Evolutionary conservation across 2,113 vertebrate species (phyloP), one percentile per base, ranked within the genome.

Genomic region (Bambusicola thoracicus): DNA sequence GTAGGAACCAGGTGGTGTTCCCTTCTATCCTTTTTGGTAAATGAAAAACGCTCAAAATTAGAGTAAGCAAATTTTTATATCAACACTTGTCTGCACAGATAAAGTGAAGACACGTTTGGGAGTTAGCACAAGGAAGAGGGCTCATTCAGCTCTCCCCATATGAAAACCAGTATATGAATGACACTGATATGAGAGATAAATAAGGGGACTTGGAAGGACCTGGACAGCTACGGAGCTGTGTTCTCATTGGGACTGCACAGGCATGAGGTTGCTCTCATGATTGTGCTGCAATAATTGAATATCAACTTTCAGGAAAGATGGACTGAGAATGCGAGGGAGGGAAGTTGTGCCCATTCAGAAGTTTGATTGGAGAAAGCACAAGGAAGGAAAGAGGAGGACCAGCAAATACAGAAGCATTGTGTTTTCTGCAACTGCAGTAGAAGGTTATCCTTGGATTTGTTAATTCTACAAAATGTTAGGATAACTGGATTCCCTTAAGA

Each of bases 281-380:
- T 22, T 61, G 10, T 74, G 46, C 46, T 46, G 46, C 36, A 41
- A 18, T n/a, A 27, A 27, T 14, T 22, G 4, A 17, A 11, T 78
- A 38, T 25, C 38, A 21, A 11, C 48, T 72, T 48, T 48, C 7
- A 56, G 49, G 22, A 79, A 55, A 34, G n/a, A 48, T 0, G 0
- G 12, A 41, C 12, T 3, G 20, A 56, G 24, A 43, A 48, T 3
- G 1, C 40, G 21, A 10, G 8, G 9, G 89, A 34, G 9, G 41
- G 5, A 59, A 16, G 11, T 38, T 30, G 30, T 82, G 18, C 1
- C 36, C 40, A 2, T n/a, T 19, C 8, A 27, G 43, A 78, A 82
- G 0, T 58, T 15, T 13, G 22, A 4, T 38, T 86, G 55, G 13
- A 79, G 25, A 30, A 74, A 65, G 34, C 2, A 4, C 25, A 25